phyloP scores from a whole-genome alignment of 1,140 invertebrate species.

The Anoplophora glabripennis region DNA sequence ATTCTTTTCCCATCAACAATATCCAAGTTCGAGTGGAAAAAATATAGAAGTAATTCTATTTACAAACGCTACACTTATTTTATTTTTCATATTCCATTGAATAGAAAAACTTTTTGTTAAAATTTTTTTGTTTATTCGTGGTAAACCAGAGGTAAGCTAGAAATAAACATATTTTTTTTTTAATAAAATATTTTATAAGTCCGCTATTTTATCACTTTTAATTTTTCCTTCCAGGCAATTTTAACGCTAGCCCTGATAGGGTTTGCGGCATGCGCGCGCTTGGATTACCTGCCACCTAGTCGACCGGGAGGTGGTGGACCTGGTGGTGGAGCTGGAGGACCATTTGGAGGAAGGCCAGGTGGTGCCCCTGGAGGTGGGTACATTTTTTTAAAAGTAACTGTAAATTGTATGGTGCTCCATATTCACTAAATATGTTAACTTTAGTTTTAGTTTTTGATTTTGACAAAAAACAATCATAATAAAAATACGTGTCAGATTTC shows the following conservation, averaged over 20 bases:
- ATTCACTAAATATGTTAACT: too few relatives aligned
- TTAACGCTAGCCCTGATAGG: constrained; percentile 22
- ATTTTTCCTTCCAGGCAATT: constrained; percentile 7
- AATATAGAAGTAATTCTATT: too few relatives aligned
- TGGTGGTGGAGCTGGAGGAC: background rate
- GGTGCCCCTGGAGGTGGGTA: too few relatives aligned
- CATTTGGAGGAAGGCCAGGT: background rate
- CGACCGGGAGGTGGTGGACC: background rate
- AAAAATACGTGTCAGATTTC: too few relatives aligned
- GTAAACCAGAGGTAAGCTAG: background rate
- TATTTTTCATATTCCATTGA: background rate
- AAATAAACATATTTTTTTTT: background rate
- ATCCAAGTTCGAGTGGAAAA: too few relatives aligned
- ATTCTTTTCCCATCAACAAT: too few relatives aligned
- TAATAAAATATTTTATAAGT: background rate
- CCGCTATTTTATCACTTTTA: too few relatives aligned
- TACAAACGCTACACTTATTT: background rate
- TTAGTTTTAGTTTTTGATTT: too few relatives aligned
- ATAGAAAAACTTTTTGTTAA: background rate
- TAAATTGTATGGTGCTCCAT: too few relatives aligned
- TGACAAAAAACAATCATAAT: too few relatives aligned
- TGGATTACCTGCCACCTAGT: constrained; percentile 17
- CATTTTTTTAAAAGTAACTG: too few relatives aligned
- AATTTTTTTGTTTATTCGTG: background rate
- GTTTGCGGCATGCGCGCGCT: constrained; percentile 22